These are phyloP conservation scores for Barbus barbus DNA, from an alignment of 2,113 vertebrate species.

Conservation along the genomic window DNA sequence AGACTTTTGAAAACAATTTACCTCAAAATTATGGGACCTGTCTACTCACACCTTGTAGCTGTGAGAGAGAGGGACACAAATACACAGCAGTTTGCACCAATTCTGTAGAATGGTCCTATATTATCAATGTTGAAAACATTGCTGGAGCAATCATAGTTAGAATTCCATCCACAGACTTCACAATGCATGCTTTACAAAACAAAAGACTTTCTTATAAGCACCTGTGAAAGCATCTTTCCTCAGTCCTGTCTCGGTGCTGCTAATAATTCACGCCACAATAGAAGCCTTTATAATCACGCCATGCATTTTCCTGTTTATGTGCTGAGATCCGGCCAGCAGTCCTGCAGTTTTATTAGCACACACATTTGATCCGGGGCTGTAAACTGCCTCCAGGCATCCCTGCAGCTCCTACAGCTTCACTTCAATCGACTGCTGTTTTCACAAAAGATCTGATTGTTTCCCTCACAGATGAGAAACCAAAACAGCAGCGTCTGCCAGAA, in stretches of 20 bases:
- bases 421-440: constrained; percentile 36
- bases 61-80: no score
- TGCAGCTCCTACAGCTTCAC: constrained; percentile 15
- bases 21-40: no score
- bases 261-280: not conserved
- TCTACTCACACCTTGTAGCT: no score
- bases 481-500: constrained; percentile 28
- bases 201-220: not conserved
- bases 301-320: constrained; percentile 11
- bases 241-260: not conserved
- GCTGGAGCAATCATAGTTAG: not conserved
- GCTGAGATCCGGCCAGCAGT: not conserved
- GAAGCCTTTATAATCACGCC: not conserved
- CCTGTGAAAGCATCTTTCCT: not conserved
- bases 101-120: no score
- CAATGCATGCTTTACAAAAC: not conserved
- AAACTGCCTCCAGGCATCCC: constrained; percentile 2
- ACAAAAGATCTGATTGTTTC: not conserved
- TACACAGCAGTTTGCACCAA: no score
- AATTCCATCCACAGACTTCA: not conserved
- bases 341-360: constrained; percentile 22
- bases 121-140: not conserved
- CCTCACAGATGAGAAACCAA: constrained; percentile 15
- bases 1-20: no score
- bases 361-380: not conserved